phyloP scores from a whole-genome alignment of 2,113 vertebrate species.

The Hippotragus niger region DNA sequence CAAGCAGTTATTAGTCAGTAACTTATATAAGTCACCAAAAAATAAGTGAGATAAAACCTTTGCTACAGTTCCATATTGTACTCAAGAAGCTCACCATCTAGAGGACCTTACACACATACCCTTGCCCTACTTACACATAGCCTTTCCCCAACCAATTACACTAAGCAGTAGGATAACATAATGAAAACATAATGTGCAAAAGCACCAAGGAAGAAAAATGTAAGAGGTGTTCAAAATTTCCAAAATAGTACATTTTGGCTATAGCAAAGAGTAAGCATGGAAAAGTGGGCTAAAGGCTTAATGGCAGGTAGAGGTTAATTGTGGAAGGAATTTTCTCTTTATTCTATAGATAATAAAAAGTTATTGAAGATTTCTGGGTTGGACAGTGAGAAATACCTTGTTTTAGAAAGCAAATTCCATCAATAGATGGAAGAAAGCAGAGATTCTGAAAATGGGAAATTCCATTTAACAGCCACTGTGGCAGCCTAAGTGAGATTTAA shows the following conservation, averaged over 20 bases:
- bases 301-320: not conserved
- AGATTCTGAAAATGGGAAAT: not conserved
- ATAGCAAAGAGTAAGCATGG: not conserved
- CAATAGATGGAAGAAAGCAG: not conserved
- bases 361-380: not conserved
- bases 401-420: constrained; percentile 22
- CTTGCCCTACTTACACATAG: not conserved
- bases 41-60: not conserved
- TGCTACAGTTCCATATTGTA: not conserved
- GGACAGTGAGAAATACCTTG: not conserved
- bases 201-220: not conserved
- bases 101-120: not conserved
- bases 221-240: not conserved
- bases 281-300: not conserved
- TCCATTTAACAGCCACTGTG: not conserved
- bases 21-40: not conserved
- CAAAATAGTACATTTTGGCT: not conserved
- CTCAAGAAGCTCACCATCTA: not conserved
- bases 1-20: not conserved
- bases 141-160: not conserved
- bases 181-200: not conserved
- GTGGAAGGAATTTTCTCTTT: not conserved
- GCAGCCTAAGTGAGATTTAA: not conserved
- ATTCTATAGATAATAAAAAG: not conserved
- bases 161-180: not conserved